Conservation (phyloP, 2,797 vertebrate genomes). For the Eulemur coronatus region DNA sequence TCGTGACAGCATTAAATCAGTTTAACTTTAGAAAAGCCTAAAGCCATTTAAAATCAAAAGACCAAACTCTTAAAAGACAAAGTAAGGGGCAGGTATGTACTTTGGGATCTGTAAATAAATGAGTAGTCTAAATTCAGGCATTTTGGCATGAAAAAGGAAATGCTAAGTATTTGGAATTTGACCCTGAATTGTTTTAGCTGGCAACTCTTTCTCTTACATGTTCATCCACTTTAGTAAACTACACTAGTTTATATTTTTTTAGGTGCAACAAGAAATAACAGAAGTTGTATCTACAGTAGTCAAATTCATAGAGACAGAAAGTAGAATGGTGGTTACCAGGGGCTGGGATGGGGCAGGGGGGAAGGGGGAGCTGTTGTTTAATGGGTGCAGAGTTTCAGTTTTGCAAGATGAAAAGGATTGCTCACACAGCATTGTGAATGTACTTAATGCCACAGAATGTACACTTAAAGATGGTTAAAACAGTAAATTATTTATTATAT, state of each 20-base stretch:
- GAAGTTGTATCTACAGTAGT: slow-evolving; percentile 14
- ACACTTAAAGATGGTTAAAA: background rate
- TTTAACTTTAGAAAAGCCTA: slow-evolving; percentile 35
- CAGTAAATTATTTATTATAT: background rate
- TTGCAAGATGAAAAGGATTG: background rate
- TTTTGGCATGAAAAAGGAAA: slow-evolving; percentile 37
- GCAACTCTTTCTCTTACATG: background rate
- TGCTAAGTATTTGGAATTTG: slow-evolving; percentile 22
- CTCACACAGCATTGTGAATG: background rate
- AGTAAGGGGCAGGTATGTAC: background rate
- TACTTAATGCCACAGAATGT: background rate
- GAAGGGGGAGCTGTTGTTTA: background rate
- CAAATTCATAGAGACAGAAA: background rate
- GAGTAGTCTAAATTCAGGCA: background rate
- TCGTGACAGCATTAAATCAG: background rate
- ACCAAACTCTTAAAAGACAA: background rate
- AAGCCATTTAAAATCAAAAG: slow-evolving; percentile 6
- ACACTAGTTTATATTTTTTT: background rate
- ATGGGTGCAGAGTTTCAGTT: background rate
- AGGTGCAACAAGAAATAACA: slow-evolving; percentile 25
- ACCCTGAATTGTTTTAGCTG: background rate
- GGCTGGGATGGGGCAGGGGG: rapidly evolving
- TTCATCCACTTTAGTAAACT: slow-evolving; percentile 8
- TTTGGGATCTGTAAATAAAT: slow-evolving; percentile 29
- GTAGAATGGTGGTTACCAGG: background rate